Evolutionary conservation across 2,888 invertebrate species (phyloP).

Genomic region (Ectemnius lituratus): DNA sequence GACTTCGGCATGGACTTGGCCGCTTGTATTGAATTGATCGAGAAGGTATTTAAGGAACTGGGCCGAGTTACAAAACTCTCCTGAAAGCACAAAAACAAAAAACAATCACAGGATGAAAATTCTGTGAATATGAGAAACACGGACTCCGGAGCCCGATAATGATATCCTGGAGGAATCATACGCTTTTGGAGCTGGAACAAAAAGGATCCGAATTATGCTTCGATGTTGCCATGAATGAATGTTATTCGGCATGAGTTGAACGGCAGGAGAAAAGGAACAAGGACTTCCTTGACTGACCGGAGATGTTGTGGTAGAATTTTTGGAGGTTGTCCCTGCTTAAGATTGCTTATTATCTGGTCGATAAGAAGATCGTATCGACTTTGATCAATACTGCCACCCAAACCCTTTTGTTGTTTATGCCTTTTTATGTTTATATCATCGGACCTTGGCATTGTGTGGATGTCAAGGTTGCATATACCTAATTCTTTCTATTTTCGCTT

Average conservation of each 20-base stretch:
- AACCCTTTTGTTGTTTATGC: not conserved
- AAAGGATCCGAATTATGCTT: not conserved
- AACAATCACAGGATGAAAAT: not conserved
- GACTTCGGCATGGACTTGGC: conserved; percentile 98
- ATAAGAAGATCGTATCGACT: not conserved
- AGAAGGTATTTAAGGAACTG: conserved; percentile 84
- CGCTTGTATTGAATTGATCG: conserved; percentile 96
- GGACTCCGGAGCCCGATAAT: too few relatives aligned
- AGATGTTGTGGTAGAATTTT: not conserved
- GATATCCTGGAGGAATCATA: conserved; percentile 6
- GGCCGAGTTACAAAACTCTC: not conserved
- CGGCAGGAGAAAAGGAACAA: conserved; percentile 18
- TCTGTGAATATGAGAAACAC: too few relatives aligned
- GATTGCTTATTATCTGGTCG: not conserved
- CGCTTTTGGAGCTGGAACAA: conserved; percentile 7
- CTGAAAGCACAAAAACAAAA: conserved; percentile 5
- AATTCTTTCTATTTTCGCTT: not conserved
- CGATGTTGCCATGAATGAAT: not conserved
- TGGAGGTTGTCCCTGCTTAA: conserved; percentile 15
- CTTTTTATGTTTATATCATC: not conserved
- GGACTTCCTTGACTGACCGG: conserved; percentile 29
- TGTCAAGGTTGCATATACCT: not conserved
- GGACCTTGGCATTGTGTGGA: not conserved
- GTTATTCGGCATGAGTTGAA: conserved; percentile 14
- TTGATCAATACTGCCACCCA: not conserved